Base-by-base conservation (phyloP, 2,797 vertebrate genomes). In the Chiroxiphia lanceolata region DNA sequence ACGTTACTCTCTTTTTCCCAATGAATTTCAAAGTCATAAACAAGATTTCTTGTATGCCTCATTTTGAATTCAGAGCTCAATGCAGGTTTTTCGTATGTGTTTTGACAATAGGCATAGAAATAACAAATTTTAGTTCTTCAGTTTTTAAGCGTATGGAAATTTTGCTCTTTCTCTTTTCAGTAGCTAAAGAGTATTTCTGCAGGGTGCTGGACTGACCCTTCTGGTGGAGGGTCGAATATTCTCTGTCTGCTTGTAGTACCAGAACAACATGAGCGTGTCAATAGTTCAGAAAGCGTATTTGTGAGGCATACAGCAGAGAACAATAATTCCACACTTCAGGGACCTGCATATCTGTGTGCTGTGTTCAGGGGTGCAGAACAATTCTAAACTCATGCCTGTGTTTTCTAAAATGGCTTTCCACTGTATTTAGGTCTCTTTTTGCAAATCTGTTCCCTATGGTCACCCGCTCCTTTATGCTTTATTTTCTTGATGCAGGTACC, bases 11-110 rank as follows among this genome's bases (percentile, higher is more conserved):
- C 56, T 56, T 29, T 54, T 78, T 76, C 61, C 87, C 69, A 59
- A 10, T 63, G 87, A 93, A 93, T 96, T 93, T 56, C 44, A 38
- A 93, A 93, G 70, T 60, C 61, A 93, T 76, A 92, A 90, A 83
- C 89, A 83, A 59, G 40, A 40, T 76, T 81, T 79, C 74, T 89
- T 5, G 0, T 72, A 10, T 19, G 63, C 59, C 13, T 79, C 59
- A 70, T 88, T 93, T 83, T 59, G 21, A 86, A 78, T 96, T 69
- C 85, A 83, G 50, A 72, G 47, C 88, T 88, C 8, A 10, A 1
- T 72, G 69, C 54, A 65, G 40, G n/a, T 63, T 89, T 79, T 60
- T 79, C 16, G 8, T 86, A 86, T 69, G 33, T 85, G 45, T 68
- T 89, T 85, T 72, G 26, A 77, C 67, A 85, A 40, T 68, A 75